Conservation (phyloP, 2,888 invertebrate species). For the Seira sanloemensis region DNA sequence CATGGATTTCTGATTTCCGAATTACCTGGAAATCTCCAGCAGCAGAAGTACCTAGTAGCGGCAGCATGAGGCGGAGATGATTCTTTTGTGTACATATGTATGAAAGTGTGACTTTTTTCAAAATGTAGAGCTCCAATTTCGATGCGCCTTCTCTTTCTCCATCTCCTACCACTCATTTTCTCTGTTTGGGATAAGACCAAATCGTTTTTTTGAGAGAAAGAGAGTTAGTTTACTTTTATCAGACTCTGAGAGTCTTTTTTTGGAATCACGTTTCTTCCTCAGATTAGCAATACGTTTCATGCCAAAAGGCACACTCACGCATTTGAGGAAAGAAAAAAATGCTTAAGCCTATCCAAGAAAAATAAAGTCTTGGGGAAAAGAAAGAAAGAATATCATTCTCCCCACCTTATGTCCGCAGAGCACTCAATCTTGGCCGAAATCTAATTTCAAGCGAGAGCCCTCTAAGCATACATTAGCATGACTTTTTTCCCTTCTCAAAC, state of each 20-base stretch:
- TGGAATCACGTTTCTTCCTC: conserved; percentile 42
- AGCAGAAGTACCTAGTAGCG: too few relatives aligned
- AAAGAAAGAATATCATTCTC: background rate
- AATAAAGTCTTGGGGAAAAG: background rate
- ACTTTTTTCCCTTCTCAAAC: conserved; percentile 56
- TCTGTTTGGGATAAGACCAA: too few relatives aligned
- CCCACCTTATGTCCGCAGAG: conserved; percentile 23
- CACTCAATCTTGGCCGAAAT: conserved; percentile 34
- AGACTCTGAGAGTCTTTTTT: too few relatives aligned
- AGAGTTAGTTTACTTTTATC: too few relatives aligned
- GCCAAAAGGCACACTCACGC: background rate
- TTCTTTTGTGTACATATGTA: too few relatives aligned
- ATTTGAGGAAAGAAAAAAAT: background rate
- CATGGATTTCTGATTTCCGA: background rate
- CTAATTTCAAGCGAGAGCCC: conserved; percentile 5
- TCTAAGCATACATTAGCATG: conserved; percentile 51
- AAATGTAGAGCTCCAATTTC: too few relatives aligned
- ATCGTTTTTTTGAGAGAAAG: too few relatives aligned
- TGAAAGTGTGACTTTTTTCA: too few relatives aligned
- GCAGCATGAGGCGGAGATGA: too few relatives aligned
- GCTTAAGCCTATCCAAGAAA: too few relatives aligned
- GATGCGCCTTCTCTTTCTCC: too few relatives aligned
- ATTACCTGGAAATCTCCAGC: conserved; percentile 4
- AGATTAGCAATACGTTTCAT: conserved; percentile 30
- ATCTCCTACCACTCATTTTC: too few relatives aligned